phyloP scores from a whole-genome alignment of 2,888 invertebrate genomes.

The Parascotia fuliginaria region DNA sequence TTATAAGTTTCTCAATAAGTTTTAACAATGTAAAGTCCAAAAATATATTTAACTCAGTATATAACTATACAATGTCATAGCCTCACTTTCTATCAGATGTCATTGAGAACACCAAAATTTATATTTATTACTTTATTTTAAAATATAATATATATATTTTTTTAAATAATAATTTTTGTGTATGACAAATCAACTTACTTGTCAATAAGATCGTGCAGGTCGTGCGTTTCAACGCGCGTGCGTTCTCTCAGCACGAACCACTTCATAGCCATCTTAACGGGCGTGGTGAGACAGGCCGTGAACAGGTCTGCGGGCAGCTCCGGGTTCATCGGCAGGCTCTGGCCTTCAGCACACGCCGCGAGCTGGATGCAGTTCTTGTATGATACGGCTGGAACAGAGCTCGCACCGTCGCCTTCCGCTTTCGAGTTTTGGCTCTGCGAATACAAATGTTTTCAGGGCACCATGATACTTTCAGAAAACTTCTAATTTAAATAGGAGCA shows the following conservation, averaged over 20 bases:
- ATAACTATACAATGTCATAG: slow-evolving; percentile 24
- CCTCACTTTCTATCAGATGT: no score
- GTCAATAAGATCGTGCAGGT: slow-evolving; percentile 95
- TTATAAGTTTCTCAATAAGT: no score
- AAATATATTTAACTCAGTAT: no score
- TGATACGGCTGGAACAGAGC: slow-evolving; percentile 75
- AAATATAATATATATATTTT: no score
- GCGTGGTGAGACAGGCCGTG: slow-evolving; percentile 99
- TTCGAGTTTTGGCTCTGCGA: no score
- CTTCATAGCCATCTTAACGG: slow-evolving; percentile 97
- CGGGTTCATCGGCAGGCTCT: slow-evolving; percentile 98
- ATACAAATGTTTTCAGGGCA: no score
- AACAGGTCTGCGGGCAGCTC: slow-evolving; percentile 99
- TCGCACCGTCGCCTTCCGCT: slow-evolving; percentile 11
- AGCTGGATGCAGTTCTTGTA: slow-evolving; percentile 98
- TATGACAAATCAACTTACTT: slow-evolving; percentile 84
- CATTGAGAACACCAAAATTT: no score
- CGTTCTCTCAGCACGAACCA: slow-evolving; percentile 96
- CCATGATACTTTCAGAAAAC: no score
- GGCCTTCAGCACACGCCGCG: slow-evolving; percentile 97
- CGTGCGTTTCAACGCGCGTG: slow-evolving; percentile 92
- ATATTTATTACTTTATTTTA: no score
- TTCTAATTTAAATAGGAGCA: no score
- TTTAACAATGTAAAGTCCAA: no score
- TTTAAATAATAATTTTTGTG: no score